Percentiles rank a stretch among this genome's conserved stretches.
Conservation (phyloP, 2,113 vertebrate genomes). For the Cryptotis parvus region DNA sequence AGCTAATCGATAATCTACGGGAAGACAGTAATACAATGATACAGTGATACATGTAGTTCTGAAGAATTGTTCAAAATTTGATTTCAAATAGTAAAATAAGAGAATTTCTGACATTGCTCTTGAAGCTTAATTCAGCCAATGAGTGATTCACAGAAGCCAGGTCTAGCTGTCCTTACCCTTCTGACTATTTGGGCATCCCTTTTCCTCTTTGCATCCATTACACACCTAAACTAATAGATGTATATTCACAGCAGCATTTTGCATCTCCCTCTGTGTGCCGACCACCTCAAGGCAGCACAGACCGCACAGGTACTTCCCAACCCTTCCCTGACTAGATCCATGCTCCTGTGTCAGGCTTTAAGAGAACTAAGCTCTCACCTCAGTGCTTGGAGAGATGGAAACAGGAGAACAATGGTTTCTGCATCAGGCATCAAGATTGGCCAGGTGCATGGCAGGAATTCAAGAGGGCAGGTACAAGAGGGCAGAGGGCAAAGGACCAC, state of each 20-base stretch:
- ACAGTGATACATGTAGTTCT: too few relatives aligned
- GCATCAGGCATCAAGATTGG: background rate
- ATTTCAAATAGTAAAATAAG: conserved; percentile 20
- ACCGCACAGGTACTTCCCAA: background rate
- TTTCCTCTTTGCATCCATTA: background rate
- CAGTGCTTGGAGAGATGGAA: background rate
- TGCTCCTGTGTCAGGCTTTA: background rate
- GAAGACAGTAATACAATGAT: too few relatives aligned
- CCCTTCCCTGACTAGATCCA: background rate
- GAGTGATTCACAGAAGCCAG: background rate
- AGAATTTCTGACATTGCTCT: background rate
- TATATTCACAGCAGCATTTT: background rate
- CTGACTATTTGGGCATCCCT: background rate
- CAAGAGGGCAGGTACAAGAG: too few relatives aligned
- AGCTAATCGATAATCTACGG: too few relatives aligned
- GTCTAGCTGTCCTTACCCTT: background rate
- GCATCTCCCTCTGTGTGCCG: background rate
- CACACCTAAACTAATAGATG: background rate
- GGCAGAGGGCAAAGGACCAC: background rate
- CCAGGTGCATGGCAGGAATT: too few relatives aligned
- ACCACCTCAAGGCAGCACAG: background rate
- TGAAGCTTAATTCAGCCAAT: background rate
- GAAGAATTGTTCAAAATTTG: background rate
- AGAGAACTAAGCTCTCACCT: background rate
- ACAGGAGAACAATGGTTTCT: background rate